Percentiles rank a stretch among this genome's conserved stretches.
Conservation (phyloP, 1,140 invertebrate genomes). For the Musca vetustissima region DNA sequence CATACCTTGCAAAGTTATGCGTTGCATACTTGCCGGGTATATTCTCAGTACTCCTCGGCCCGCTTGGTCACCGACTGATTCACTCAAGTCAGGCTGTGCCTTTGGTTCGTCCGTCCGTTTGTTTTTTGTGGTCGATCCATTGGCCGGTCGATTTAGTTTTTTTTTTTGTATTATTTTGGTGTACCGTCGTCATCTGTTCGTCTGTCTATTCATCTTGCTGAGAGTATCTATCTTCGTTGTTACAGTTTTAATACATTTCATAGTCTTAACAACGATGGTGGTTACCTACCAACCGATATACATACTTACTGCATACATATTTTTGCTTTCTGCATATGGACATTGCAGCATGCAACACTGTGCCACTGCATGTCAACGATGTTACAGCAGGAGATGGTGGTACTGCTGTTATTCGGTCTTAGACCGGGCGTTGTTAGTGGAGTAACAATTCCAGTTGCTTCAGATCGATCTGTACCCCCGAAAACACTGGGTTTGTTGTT, state of each 20-base stretch:
- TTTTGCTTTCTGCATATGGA: background rate
- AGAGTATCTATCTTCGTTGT: conserved; percentile 17
- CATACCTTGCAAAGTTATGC: conserved; percentile 9
- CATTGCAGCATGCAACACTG: background rate
- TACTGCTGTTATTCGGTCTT: too few species aligned
- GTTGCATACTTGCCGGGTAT: background rate
- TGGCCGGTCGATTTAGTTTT: too few species aligned
- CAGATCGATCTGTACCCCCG: conserved; percentile 6
- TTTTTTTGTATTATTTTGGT: background rate
- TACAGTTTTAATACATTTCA: conserved; percentile 16
- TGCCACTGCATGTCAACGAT: conserved; percentile 1
- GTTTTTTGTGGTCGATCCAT: too few species aligned
- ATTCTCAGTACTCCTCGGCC: too few species aligned
- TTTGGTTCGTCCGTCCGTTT: too few species aligned
- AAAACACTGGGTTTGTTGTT: conserved; percentile 1
- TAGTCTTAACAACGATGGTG: background rate
- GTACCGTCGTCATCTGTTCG: background rate
- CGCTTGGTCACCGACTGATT: too few species aligned
- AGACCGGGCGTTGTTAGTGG: too few species aligned
- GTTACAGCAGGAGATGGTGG: too few species aligned
- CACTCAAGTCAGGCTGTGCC: too few species aligned
- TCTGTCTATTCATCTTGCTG: conserved; percentile 1
- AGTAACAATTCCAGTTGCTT: background rate
- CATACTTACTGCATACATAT: background rate
- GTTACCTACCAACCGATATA: too few species aligned